Conservation (phyloP, 2,888 invertebrate genomes). For the Schrankia costaestrigalis region DNA sequence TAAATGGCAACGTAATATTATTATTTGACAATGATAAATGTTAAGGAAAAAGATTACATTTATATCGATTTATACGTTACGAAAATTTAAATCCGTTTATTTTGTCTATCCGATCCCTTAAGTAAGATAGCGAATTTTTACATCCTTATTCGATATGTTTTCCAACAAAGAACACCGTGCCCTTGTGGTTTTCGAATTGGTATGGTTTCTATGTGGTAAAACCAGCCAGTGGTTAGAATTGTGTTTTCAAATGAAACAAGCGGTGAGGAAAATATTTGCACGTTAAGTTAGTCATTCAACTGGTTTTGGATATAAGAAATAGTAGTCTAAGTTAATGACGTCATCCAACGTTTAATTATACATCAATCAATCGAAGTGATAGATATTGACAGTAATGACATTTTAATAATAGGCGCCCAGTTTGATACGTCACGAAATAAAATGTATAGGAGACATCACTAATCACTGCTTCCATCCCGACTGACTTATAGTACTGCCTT, state of each 20-base stretch:
- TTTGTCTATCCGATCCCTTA: slow-evolving; percentile 12
- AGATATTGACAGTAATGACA: slow-evolving; percentile 10
- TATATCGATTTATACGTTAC: slow-evolving; percentile 16
- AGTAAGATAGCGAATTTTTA: slow-evolving; percentile 9
- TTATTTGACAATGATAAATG: slow-evolving; percentile 3
- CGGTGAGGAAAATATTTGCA: too few relatives aligned
- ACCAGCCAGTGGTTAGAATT: too few relatives aligned
- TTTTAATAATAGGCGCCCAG: neutral
- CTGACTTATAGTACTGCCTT: slow-evolving; percentile 26
- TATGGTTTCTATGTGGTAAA: too few relatives aligned
- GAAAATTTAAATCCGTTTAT: slow-evolving; percentile 18
- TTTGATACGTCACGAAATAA: neutral
- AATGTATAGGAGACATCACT: slow-evolving; percentile 8
- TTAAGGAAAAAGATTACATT: slow-evolving; percentile 3
- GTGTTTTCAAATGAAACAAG: too few relatives aligned
- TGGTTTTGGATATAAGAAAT: too few relatives aligned
- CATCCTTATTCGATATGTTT: slow-evolving; percentile 20
- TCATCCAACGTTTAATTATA: too few relatives aligned
- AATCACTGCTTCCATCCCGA: slow-evolving; percentile 27
- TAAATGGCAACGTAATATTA: slow-evolving; percentile 1
- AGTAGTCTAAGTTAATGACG: too few relatives aligned
- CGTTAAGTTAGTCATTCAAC: too few relatives aligned
- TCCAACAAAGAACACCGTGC: too few relatives aligned
- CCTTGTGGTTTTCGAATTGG: too few relatives aligned
- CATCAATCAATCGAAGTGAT: too few relatives aligned